These are phyloP conservation scores for Collichthys lucidus DNA, from an alignment of 2,113 vertebrate genomes.

Conservation along the genomic window DNA sequence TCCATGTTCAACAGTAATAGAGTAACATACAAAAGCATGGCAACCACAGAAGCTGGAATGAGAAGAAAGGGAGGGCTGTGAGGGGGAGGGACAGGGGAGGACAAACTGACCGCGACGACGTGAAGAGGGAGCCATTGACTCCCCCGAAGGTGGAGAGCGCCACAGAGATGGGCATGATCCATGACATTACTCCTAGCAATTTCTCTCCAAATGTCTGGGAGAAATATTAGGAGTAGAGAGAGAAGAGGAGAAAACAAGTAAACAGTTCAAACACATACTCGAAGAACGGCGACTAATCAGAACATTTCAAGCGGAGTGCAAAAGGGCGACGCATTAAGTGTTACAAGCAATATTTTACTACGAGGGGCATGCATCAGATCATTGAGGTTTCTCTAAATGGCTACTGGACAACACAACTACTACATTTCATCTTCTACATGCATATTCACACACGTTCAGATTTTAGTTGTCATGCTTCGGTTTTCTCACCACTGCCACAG, in stretches of 20 bases:
- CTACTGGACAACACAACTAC: neutral
- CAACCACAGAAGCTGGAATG: neutral
- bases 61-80: neutral
- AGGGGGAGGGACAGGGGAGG: neutral
- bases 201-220: slow-evolving; percentile 89
- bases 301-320: neutral
- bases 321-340: neutral
- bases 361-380: neutral
- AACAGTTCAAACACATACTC: slow-evolving; percentile 4
- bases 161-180: slow-evolving; percentile 90
- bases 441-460: neutral
- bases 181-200: slow-evolving; percentile 87
- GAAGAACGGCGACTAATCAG: neutral
- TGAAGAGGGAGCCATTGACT: slow-evolving; percentile 86
- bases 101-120: slow-evolving; percentile 85
- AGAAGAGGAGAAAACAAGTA: slow-evolving; percentile 13
- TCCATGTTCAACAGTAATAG: neutral
- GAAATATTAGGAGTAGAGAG: slow-evolving; percentile 45
- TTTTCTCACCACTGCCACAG: slow-evolving; percentile 88
- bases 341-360: no score
- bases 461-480: no score
- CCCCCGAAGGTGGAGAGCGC: slow-evolving; percentile 89
- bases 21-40: neutral
- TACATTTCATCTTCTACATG: neutral
- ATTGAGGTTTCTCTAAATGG: neutral